Evolutionary conservation across 2,888 invertebrate species (phyloP), one percentile per base, ranked within the genome.

Genomic region (Zaprionus lineosus): DNA sequence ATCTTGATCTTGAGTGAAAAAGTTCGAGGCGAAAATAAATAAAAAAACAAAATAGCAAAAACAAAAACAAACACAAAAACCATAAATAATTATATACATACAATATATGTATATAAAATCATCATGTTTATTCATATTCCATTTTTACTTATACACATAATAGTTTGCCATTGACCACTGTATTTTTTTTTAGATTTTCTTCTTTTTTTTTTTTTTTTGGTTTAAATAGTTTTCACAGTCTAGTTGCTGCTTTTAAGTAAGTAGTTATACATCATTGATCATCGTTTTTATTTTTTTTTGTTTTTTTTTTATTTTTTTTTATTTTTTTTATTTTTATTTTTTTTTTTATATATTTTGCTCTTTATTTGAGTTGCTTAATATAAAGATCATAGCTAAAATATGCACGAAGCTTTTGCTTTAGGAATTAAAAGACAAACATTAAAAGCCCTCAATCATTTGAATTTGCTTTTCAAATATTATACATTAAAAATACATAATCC

Each of bases 101-200:
- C 55, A n/a, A n/a, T n/a, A 84, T 50, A 77, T 65, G 81, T 46
- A 53, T 61, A 64, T 66, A 69, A 70, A 70, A 67, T 68, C 16
- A 37, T 53, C 12, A 33, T 41, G 48, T 72, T 72, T 72, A 57
- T 70, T 61, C 26, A 50, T 41, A 43, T 53, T 52, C 18, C 19
- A 26, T 58, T 44, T 76, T 53, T 62, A 57, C 78, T 79, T 79
- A 79, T 60, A 74, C 59, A 72, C 50, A 36, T 79, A 79, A 84
- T 79, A 79, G 78, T 77, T 84, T 78, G 75, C 57, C 78, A 84
- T 77, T 71, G 60, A 84, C 82, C 78, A 74, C 47, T 46, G 39
- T 52, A 12, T 48, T 39, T 61, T 28, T 14, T 9, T 15, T 31
- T 31, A 29, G n/a, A 24, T 47, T 18, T 31, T 24, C 9, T n/a